Percentiles rank a stretch among this genome's conserved stretches.
Evolutionary conservation across 2,113 vertebrate species (phyloP).

Genomic region (Felis chaus): DNA sequence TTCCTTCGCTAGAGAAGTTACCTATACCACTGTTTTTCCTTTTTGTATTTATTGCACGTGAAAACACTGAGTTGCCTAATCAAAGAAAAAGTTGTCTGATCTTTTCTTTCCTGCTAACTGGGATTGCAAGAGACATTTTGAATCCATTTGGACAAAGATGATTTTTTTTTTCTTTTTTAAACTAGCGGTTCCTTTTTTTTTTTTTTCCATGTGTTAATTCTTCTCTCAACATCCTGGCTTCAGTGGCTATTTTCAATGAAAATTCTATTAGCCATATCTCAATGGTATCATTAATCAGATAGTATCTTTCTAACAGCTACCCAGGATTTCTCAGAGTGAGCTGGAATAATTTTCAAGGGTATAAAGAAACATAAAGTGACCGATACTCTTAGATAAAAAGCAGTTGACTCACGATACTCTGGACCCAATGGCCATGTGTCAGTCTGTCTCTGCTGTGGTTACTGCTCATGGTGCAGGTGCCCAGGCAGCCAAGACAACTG

Average conservation of each 20-base stretch:
- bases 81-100: not conserved
- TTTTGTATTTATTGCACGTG: not conserved
- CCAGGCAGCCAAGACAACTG: not conserved
- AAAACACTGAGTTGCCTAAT: not conserved
- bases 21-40: not conserved
- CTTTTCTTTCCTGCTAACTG: not conserved
- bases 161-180: not conserved
- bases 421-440: no score
- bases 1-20: not conserved
- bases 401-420: not conserved
- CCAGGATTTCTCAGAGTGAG: not conserved
- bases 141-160: not conserved
- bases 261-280: not conserved
- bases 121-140: not conserved
- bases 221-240: not conserved
- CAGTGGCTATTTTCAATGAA: constrained; percentile 18
- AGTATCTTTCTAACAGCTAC: not conserved
- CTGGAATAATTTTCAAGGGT: constrained; percentile 7
- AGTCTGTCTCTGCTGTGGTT: no score
- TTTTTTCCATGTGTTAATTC: not conserved
- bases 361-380: not conserved
- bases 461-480: not conserved
- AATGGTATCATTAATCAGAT: constrained; percentile 2
- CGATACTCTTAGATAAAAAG: not conserved
- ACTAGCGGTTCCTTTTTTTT: not conserved